phyloP scores from a whole-genome alignment of 2,797 vertebrate species.

The Characodon lateralis region DNA sequence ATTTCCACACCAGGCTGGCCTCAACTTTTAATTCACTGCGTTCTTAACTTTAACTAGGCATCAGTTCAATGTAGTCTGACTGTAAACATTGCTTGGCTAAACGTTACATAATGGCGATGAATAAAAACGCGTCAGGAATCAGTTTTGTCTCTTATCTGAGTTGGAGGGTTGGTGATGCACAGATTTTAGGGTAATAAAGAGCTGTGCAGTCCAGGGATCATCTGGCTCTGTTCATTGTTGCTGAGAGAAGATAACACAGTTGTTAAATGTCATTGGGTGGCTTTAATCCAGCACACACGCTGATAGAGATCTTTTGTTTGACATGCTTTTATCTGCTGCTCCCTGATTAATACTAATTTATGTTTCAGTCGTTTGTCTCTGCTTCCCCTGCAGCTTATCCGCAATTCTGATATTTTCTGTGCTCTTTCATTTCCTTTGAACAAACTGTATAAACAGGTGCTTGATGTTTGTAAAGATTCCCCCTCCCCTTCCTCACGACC shows the following conservation, averaged over 20 bases:
- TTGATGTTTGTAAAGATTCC: conserved; percentile 24
- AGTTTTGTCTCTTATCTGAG: conserved; percentile 44
- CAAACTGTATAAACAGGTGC: conserved; percentile 18
- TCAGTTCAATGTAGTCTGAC: conserved; percentile 42
- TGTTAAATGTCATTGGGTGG: conserved; percentile 27
- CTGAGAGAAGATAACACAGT: conserved; percentile 37
- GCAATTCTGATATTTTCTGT: conserved; percentile 10
- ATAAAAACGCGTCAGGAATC: conserved; percentile 51
- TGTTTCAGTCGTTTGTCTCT: conserved; percentile 16
- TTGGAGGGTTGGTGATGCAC: conserved; percentile 14
- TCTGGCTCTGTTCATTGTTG: conserved; percentile 38
- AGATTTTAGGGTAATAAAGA: conserved; percentile 51
- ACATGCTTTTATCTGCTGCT: conserved; percentile 17
- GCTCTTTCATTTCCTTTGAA: conserved; percentile 27
- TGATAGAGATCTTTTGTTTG: conserved; percentile 35
- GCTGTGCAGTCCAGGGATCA: conserved; percentile 25
- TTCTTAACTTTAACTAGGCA: conserved; percentile 16
- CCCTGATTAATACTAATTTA: conserved; percentile 24
- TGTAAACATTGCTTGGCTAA: conserved; percentile 50
- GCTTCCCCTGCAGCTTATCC: conserved; percentile 24
- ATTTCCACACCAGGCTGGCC: conserved; percentile 26
- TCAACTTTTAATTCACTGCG: conserved; percentile 50
- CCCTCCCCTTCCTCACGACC: neutral
- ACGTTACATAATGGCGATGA: conserved; percentile 49
- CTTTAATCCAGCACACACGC: conserved; percentile 14